Conservation (phyloP, 2,888 invertebrate genomes). For the Macaria notata region DNA sequence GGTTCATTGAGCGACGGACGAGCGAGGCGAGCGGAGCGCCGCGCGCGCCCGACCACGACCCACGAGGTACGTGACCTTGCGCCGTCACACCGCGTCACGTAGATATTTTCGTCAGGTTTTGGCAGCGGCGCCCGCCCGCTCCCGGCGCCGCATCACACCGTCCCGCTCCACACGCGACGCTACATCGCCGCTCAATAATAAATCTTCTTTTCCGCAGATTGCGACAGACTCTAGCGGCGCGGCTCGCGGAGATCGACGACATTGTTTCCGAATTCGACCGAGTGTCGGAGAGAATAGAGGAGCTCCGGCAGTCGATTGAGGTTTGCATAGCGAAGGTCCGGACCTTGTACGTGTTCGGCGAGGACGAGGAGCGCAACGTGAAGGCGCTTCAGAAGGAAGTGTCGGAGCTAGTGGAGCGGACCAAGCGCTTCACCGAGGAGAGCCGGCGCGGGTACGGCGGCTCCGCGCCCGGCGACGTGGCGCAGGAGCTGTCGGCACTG, state of each 20-base stretch:
- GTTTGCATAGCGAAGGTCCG: constrained; percentile 85
- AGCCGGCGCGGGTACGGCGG: constrained; percentile 84
- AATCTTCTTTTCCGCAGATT: constrained; percentile 84
- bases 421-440: constrained; percentile 81
- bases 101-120: constrained; percentile 78
- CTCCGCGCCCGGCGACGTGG: constrained; percentile 88
- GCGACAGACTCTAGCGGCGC: constrained; percentile 89
- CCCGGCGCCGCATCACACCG: constrained; percentile 52
- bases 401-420: constrained; percentile 79
- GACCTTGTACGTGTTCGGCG: constrained; percentile 89
- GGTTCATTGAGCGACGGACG: constrained; percentile 80
- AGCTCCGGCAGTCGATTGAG: constrained; percentile 86
- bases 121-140: constrained; percentile 65
- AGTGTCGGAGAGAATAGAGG: constrained; percentile 86
- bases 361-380: constrained; percentile 85
- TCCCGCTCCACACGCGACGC: constrained; percentile 48
- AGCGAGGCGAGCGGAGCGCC: constrained; percentile 77
- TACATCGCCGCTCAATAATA: constrained; percentile 38
- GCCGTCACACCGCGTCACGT: constrained; percentile 66
- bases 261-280: constrained; percentile 90
- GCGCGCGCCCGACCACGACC: constrained; percentile 73
- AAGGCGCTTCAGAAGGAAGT: constrained; percentile 82
- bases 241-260: constrained; percentile 87
- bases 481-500: constrained; percentile 90
- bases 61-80: constrained; percentile 77